Evolutionary conservation across 2,888 invertebrate genomes (phyloP), one percentile per base, ranked within the genome.

Genomic region (Tenodera sinensis): DNA sequence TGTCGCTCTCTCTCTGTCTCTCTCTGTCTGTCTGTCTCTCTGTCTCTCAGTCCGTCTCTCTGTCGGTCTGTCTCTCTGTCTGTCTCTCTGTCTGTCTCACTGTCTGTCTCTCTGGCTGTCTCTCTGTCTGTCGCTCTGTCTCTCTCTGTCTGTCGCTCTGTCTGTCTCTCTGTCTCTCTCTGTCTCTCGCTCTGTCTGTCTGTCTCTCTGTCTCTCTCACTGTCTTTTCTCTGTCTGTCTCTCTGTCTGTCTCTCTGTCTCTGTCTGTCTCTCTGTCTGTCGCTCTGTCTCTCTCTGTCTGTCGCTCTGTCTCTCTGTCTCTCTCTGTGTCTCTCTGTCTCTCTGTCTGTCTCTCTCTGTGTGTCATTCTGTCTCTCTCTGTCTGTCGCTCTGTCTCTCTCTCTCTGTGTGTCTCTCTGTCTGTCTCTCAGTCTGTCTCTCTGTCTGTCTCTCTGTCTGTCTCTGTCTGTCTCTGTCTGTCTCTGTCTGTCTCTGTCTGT

Each of bases 401-500:
- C 54, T 34, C 89, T 89, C 8, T 88, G 28, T 81, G 81, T 81
- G 7, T 88, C 86, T 54, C 15, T 34, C 71, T 25, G 34, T 89
- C 12, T 88, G 42, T 54, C 15, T 34, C 87, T 34, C 30, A 89
- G 7, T 88, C 28, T n/a, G 12, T 7, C 54, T 34, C 89, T 89
- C 30, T 89, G 25, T 54, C 27, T 54, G 2, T 30, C 89, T 89
- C 88, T 88, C 28, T 88, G 54, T 54, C 87, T 85, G 42, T 88
- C 89, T 89, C 47, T 88, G 27, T 54, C 87, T 85, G 89, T 89
- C 42, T 89, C 86, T 88, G 42, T 54, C 71, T 71, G 83, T 89
- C 89, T 88, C 34, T 88, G 54, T 88, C 54, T 85, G 89, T 89
- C 89, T 89, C 47, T 88, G 30, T 88, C 87, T 85, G 34, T 88